A percentile compares a stretch with the other conserved stretches of the same genome.
Evolutionary conservation across 2,888 invertebrate genomes (phyloP).

Genomic region (Metalampra italica): DNA sequence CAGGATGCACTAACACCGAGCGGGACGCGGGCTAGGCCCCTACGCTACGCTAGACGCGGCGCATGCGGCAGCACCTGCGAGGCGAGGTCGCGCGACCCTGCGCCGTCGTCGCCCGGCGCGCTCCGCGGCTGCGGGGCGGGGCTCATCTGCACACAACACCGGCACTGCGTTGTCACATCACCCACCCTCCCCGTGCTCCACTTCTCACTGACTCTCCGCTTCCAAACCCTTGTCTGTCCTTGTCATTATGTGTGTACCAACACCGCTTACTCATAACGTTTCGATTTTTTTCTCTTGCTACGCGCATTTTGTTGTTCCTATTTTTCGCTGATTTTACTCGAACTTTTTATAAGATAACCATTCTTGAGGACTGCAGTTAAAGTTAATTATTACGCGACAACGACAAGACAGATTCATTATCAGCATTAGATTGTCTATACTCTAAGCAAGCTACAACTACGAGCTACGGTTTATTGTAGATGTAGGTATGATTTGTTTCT

Average conservation of each 20-base stretch:
- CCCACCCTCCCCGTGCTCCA: slow-evolving; percentile 67
- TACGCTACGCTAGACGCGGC: slow-evolving; percentile 48
- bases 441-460: slow-evolving; percentile 11
- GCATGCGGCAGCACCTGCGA: slow-evolving; percentile 73
- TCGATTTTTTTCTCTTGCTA: background rate
- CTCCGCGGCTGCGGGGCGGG: slow-evolving; percentile 71
- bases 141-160: slow-evolving; percentile 77
- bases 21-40: slow-evolving; percentile 67
- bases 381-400: no score
- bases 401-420: background rate
- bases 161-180: slow-evolving; percentile 65
- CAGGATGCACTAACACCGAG: slow-evolving; percentile 72
- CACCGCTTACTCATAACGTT: background rate
- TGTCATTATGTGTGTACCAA: background rate
- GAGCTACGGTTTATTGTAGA: slow-evolving; percentile 3
- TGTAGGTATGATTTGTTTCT: background rate
- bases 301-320: background rate
- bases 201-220: slow-evolving; percentile 75
- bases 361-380: background rate
- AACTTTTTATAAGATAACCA: background rate
- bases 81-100: slow-evolving; percentile 68
- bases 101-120: slow-evolving; percentile 63
- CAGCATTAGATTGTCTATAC: background rate
- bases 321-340: background rate
- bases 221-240: slow-evolving; percentile 11